Evolutionary conservation across 2,888 invertebrate genomes (phyloP), one percentile per base, ranked within the genome.

Genomic region (Orthosia gracilis): DNA sequence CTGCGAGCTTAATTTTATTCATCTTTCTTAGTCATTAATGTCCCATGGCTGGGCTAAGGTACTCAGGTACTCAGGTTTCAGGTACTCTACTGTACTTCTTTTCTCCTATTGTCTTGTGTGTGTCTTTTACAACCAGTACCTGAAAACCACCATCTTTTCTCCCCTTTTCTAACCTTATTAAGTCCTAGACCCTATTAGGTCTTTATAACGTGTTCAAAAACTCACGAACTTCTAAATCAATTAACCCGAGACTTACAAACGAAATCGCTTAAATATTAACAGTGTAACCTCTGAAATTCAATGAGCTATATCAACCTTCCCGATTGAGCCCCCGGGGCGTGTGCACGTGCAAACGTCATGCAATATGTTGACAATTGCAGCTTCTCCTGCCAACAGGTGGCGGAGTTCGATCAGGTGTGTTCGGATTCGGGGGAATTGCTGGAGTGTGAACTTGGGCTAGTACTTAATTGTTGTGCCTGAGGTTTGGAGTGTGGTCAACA

Each of bases 381-480:
- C 87, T 86, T 58, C 47, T 1, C 69, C 70, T 78, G 82, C 87
- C 92, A 91, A 92, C 92, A 92, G 92, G 92, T 92, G 92, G 90
- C 23, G 79, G 45, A 21, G 77, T 81, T 78, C 79, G 59, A 82
- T 84, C 69, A 69, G 78, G 73, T 17, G 62, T 26, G 74, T 88
- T 89, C 74, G 50, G 31, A 69, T 55, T 12, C 26, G 59, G n/a
- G 0, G 52, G 79, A 69, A 67, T 52, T 23, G 17, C 68, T 84
- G 31, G 77, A 69, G 54, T 40, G 0, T 23, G n/a, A 47, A 31
- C 50, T 73, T 62, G 73, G 7, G n/a, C 63, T 13, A 73, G 73
- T 57, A 50, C 57, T 73, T 73, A 45, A 63, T 73, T 73, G 18
- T 40, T 31, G 23, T 11, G n/a, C 9, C 13, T 23, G 13, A 15